Base-by-base conservation (phyloP, 2,797 vertebrate genomes). In the Champsocephalus gunnari region DNA sequence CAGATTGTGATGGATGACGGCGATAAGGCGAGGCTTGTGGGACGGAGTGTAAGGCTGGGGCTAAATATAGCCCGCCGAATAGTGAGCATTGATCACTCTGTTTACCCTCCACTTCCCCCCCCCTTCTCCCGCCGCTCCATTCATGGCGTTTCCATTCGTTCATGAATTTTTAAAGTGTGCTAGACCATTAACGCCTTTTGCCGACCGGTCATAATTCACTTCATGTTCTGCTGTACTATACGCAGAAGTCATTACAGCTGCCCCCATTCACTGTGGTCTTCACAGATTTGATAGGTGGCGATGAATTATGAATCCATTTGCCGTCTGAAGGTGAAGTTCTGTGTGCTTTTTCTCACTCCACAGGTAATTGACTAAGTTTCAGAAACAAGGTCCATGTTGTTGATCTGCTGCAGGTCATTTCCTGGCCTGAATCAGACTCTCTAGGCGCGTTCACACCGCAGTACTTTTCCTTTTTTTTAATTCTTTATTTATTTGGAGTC, bases 231-330 rank as follows among this genome's bases (percentile, higher is more conserved):
- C 61, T 62, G 51, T 24, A n/a, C 49, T 12, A 43, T 53, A 68
- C 54, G 77, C 65, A 55, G 47, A 56, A 54, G 69, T 79, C 78
- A 73, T 77, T 81, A 71, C 60, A 76, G 21, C 50, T 59, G 50
- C 21, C 49, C 13, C 50, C 58, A 44, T 77, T 82, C 80, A 57
- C 71, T 79, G 61, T 71, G 80, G 66, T 80, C 82, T 73, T 86
- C 67, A 56, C 55, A 34, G 59, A 75, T 81, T 78, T 81, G 68
- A 84, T 72, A 63, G 49, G 51, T 38, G 67, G 48, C 47, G 17
- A 86, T 91, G 43, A 91, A 91, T 92, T 87, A 92, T 88, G 65
- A 70, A 90, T 86, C 67, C 41, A 17, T 55, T 89, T 90, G 88
- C 79, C 76, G 77, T 69, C 8, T 64, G 48, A 53, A 55, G 66